Evolutionary conservation across 2,888 invertebrate species (phyloP), one percentile per base, ranked within the genome.

Genomic region (Sipha maydis): DNA sequence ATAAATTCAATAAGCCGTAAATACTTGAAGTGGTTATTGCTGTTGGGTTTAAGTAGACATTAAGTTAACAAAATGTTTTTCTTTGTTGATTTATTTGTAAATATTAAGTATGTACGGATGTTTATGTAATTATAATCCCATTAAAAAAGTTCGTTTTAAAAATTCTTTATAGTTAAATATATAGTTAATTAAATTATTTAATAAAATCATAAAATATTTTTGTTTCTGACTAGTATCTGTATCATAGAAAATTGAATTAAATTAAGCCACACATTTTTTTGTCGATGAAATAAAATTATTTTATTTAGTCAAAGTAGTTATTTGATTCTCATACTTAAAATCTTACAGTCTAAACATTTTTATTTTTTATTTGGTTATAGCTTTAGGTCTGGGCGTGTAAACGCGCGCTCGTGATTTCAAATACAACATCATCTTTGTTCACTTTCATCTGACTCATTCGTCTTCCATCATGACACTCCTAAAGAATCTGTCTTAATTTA

Each of bases 371-470:
- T 73, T 28, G 31, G 3, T 34, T 25, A 21, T 61, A 31, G 54
- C 31, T 34, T 85, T 69, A 19, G 25, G 21, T 5, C 67, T 79
- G 86, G 86, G 86, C 48, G 85, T 85, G 85, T 75, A 79, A 78
- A 21, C 19, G 34, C n/a, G 19, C 78, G 61, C 69, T 79, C 79
- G 82, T 82, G 82, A 86, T 80, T 73, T 61, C 31, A 88, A 80
- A 88, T 82, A 82, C 85, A 76, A 54, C 80, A 88, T 82, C 80
- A 75, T 88, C 82, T 75, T 82, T 88, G 82, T 82, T 82, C 88
- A 76, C 82, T 88, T 88, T 88, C 82, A 38, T 88, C 82, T 80
- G 73, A 80, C 56, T 88, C 82, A 75, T 88, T 71, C 41, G 88
- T 82, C 82, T 82, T 88, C 67, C 73, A 41, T 31, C 41, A 28